Evolutionary conservation across 2,797 vertebrate species (phyloP), one percentile per base, ranked within the genome.

Genomic region (Acanthurus tractus): DNA sequence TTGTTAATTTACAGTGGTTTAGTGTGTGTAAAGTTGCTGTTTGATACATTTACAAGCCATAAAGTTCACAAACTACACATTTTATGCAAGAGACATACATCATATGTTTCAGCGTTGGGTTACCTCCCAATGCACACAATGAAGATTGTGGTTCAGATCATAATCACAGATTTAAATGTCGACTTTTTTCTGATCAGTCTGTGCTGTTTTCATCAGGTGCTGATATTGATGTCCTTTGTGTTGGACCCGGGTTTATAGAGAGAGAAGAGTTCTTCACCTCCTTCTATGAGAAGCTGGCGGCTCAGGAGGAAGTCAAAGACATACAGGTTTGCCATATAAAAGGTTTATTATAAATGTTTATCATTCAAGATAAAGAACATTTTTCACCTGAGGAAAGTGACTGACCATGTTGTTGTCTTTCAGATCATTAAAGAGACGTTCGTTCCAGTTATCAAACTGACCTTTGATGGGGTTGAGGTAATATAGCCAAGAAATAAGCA

Each of bases 181-280:
- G 4, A 14, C 2, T 29, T 29, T 67, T 1, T 12, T 56, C 23
- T 54, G 6, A 36, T 55, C 5, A 50, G 25, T 69, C 1, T 68
- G n/a, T 59, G 45, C 29, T 83, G 8, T 18, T 25, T 23, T 54
- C 63, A 36, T 29, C 67, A 98, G 97, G 96, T 92, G 96, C 38
- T 25, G 23, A 54, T 29, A 29, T 29, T 54, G 53, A 54, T 15
- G 53, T 9, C 8, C 23, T 54, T 17, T 54, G 53, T 17, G 53
- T 54, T 25, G 53, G 53, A 29, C 23, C 53, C 9, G 23, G 23
- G 8, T 17, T 54, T 3, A 2, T 54, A 9, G 7, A 7, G 5
- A 54, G 53, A 29, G 14, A 54, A 3, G 53, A 29, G 14, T 29
- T 54, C 25, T 34, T 54, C 25, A 54, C 25, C 25, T 29, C 53